Base-by-base conservation (phyloP, 2,797 vertebrate species). In the Chaetophractus vellerosus region DNA sequence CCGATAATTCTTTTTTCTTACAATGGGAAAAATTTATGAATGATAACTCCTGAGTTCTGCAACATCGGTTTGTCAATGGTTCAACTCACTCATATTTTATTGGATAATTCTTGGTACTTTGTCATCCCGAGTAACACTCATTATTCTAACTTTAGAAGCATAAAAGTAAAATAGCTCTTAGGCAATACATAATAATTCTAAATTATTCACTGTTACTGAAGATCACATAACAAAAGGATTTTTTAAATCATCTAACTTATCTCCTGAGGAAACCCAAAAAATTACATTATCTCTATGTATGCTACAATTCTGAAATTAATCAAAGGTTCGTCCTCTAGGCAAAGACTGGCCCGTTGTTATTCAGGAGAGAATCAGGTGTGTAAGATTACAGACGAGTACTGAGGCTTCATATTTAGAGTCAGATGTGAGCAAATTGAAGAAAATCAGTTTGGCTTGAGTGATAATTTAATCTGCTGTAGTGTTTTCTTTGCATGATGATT, bases 401-500 rank as follows among this genome's bases (percentile, higher is more conserved):
- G 38, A 3, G 26, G 33, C 10, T 45, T 71, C 50, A 66, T 80
- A 15, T 74, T 85, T 85, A 57, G 6, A 52, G 76, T 76, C 33
- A 88, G 69, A 6, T 76, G n/a, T 92, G 55, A 80, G 36, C 8
- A 90, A 64, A 31, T 41, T 48, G 18, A 81, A 5, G 66, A 59
- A 80, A 89, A 85, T 61, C 18, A 23, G 23, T 64, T 91, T 94
- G 59, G 21, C 9, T 50, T 92, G 28, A 95, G 15, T 74, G 74
- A 74, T 66, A 82, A 24, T 94, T 97, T 95, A 95, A 97, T 97
- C 86, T 88, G 82, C 80, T 96, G 28, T 96, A 96, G 87, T 92
- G 96, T 96, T 97, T 96, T 95, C 88, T 96, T 96, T 59, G 11
- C 82, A 82, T 88, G 93, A 81, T 4, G 36, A 95, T 82, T 97